phyloP scores from a whole-genome alignment of 2,888 invertebrate species.

The Drosophila subquinaria region DNA sequence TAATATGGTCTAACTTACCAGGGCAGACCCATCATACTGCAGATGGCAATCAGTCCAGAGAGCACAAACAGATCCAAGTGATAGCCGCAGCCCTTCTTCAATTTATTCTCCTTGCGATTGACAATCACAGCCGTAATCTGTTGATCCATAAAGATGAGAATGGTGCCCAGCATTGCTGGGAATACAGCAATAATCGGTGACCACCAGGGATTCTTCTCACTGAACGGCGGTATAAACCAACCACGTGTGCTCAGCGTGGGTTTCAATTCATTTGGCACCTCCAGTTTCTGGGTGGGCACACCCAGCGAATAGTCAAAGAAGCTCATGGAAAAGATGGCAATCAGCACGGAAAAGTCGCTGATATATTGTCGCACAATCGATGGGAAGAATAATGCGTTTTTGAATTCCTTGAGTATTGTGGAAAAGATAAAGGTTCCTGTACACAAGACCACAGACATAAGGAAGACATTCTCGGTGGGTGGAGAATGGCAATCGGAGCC shows the following conservation, averaged over 20 bases:
- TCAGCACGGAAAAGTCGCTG: slow-evolving; percentile 98
- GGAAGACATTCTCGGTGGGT: slow-evolving; percentile 94
- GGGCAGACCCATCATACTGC: slow-evolving; percentile 96
- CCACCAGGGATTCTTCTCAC: slow-evolving; percentile 92
- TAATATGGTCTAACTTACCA: slow-evolving; percentile 87
- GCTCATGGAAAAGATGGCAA: slow-evolving; percentile 97
- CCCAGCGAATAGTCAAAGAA: slow-evolving; percentile 92
- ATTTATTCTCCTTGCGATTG: slow-evolving; percentile 98
- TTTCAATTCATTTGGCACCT: slow-evolving; percentile 95
- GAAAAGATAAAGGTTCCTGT: slow-evolving; percentile 96
- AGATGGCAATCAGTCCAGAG: slow-evolving; percentile 94
- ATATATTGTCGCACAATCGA: slow-evolving; percentile 95
- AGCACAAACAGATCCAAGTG: slow-evolving; percentile 97
- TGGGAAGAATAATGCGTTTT: slow-evolving; percentile 96
- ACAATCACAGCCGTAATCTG: slow-evolving; percentile 99
- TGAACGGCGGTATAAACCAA: slow-evolving; percentile 93
- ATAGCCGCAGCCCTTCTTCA: slow-evolving; percentile 98
- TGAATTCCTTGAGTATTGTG: slow-evolving; percentile 95
- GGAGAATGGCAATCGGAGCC: slow-evolving; percentile 91
- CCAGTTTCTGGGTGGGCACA: slow-evolving; percentile 96
- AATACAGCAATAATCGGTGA: slow-evolving; percentile 93
- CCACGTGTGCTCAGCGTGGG: slow-evolving; percentile 91
- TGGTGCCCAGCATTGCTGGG: slow-evolving; percentile 97
- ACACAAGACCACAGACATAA: slow-evolving; percentile 97
- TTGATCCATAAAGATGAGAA: slow-evolving; percentile 99